phyloP scores from a whole-genome alignment of 2,113 vertebrate species.

The Paradisaea rubra region DNA sequence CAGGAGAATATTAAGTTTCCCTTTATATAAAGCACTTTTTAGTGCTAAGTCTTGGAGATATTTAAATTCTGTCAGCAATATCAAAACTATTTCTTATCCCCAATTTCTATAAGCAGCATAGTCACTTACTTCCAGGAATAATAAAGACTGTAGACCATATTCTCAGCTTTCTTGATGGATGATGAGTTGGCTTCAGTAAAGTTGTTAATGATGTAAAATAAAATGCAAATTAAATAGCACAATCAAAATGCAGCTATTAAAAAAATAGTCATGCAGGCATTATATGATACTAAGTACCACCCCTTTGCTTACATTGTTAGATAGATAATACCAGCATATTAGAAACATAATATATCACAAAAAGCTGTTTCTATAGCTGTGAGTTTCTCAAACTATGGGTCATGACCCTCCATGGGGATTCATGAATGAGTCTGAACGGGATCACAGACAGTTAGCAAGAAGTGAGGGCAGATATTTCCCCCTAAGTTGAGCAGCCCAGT shows the following conservation, averaged over 20 bases:
- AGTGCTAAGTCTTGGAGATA: not conserved
- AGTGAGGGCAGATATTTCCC: not conserved
- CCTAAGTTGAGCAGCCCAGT: not conserved
- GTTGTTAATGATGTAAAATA: conserved; percentile 43
- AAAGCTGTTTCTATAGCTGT: not conserved
- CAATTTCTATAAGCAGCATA: not conserved
- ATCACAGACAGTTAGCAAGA: not conserved
- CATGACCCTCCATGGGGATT: not conserved
- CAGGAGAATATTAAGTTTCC: conserved; percentile 9
- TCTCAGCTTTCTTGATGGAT: conserved; percentile 39
- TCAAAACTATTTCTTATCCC: not conserved
- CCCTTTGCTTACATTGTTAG: not conserved
- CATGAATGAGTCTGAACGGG: not conserved
- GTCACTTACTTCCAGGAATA: conserved; percentile 33
- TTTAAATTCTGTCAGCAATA: conserved; percentile 5
- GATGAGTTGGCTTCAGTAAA: conserved; percentile 19
- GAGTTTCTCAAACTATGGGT: conserved; percentile 3
- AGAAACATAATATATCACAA: conserved; percentile 3
- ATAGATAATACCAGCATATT: not conserved
- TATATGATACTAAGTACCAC: not conserved
- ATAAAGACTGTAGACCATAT: conserved; percentile 26
- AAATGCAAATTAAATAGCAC: conserved; percentile 59
- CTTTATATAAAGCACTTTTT: not conserved
- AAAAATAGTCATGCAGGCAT: not conserved
- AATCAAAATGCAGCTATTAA: conserved; percentile 52